phyloP scores from a whole-genome alignment of 1,140 invertebrate species.

The Leucophenga varia region DNA sequence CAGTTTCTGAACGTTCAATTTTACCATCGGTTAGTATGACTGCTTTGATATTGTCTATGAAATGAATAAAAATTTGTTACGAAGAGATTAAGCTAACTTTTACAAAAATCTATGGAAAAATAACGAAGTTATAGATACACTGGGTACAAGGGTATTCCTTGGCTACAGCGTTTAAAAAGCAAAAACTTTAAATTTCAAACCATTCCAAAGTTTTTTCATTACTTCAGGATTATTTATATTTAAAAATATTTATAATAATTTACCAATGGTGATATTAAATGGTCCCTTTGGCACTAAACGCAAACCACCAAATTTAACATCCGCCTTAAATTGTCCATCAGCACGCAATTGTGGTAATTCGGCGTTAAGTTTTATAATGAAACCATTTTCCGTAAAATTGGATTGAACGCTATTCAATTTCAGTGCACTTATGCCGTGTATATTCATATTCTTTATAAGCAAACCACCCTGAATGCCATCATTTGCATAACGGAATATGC shows the following conservation, averaged over 20 bases:
- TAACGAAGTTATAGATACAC: no score
- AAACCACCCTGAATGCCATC: slow-evolving; percentile 51
- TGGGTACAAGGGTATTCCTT: no score
- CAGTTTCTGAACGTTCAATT: slow-evolving; percentile 33
- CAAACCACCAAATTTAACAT: slow-evolving; percentile 52
- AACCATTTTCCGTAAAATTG: slow-evolving; percentile 38
- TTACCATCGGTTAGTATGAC: slow-evolving; percentile 45
- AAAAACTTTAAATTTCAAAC: no score
- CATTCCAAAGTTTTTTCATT: no score
- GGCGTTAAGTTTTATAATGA: slow-evolving; percentile 41
- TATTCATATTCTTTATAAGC: slow-evolving; percentile 51
- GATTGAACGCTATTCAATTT: slow-evolving; percentile 34
- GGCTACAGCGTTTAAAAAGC: no score
- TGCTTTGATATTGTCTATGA: slow-evolving; percentile 42
- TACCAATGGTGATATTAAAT: slow-evolving; percentile 53
- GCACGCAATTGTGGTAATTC: slow-evolving; percentile 42
- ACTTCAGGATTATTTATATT: neutral
- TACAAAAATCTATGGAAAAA: no score
- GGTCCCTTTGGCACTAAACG: slow-evolving; percentile 54
- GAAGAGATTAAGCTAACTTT: no score
- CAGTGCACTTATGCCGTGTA: slow-evolving; percentile 42
- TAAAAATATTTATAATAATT: slow-evolving; percentile 3
- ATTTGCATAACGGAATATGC: slow-evolving; percentile 50
- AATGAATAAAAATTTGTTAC: neutral
- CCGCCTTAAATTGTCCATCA: slow-evolving; percentile 52